A percentile compares a stretch with the other conserved stretches of the same genome.
Evolutionary conservation across 1,140 invertebrate genomes (phyloP).

Genomic region (Zaprionus tsacasi): DNA sequence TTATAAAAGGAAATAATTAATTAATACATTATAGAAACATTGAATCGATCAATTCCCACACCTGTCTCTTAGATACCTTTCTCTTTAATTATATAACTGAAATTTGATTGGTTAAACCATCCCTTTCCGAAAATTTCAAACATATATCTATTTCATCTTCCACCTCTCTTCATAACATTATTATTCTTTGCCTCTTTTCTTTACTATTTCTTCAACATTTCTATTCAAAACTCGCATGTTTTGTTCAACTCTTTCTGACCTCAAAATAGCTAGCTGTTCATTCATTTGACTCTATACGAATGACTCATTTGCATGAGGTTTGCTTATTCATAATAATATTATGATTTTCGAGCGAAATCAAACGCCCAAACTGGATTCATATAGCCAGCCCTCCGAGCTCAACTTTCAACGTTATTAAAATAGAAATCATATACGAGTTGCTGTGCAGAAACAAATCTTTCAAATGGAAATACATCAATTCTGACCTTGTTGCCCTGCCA

Average conservation of each 20-base stretch:
- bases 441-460: slow-evolving; percentile 20
- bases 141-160: neutral
- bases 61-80: neutral
- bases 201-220: neutral
- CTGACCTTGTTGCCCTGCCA: slow-evolving; percentile 60
- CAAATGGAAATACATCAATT: slow-evolving; percentile 44
- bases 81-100: slow-evolving; percentile 14
- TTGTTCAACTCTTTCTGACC: slow-evolving; percentile 25
- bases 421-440: slow-evolving; percentile 54
- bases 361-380: slow-evolving; percentile 1
- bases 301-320: slow-evolving; percentile 75
- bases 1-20: neutral
- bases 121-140: neutral
- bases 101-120: slow-evolving; percentile 12
- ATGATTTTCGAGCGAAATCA: slow-evolving; percentile 33
- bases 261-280: slow-evolving; percentile 27
- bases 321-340: slow-evolving; percentile 35
- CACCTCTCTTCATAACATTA: neutral
- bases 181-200: neutral
- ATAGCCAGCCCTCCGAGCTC: slow-evolving; percentile 24
- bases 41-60: neutral
- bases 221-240: slow-evolving; percentile 22
- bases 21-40: neutral
- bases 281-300: slow-evolving; percentile 34
- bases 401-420: slow-evolving; percentile 68